phyloP scores from a whole-genome alignment of 2,888 invertebrate genomes.

The Onthophagus sagittarius region DNA sequence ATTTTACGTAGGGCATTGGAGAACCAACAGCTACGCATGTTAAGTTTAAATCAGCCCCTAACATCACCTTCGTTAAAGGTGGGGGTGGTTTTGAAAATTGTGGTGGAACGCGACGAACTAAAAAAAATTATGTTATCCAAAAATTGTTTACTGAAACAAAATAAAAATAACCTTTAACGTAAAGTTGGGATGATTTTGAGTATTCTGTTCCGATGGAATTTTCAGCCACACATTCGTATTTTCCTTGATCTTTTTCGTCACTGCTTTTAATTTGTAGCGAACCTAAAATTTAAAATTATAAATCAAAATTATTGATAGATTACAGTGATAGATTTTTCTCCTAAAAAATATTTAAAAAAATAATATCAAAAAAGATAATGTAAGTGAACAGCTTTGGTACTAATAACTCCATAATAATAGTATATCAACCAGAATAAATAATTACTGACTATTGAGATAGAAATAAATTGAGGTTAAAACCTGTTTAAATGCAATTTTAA shows the following conservation, averaged over 20 bases:
- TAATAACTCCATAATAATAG: too few species aligned
- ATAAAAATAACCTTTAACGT: conserved; percentile 79
- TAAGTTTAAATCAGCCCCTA: conserved; percentile 86
- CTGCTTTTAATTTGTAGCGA: conserved; percentile 86
- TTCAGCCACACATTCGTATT: conserved; percentile 95
- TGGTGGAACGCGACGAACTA: conserved; percentile 91
- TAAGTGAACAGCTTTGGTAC: too few species aligned
- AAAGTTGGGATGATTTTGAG: conserved; percentile 83
- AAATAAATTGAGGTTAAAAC: too few species aligned
- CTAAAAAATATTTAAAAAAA: too few species aligned
- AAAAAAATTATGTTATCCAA: not conserved
- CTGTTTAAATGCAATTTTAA: too few species aligned
- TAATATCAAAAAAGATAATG: too few species aligned
- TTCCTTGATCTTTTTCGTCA: conserved; percentile 88
- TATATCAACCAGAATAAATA: too few species aligned
- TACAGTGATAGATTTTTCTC: too few species aligned
- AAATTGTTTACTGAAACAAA: not conserved
- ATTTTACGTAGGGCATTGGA: conserved; percentile 96
- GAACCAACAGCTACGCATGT: conserved; percentile 97
- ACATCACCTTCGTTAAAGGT: conserved; percentile 80
- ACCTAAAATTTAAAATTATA: conserved; percentile 55
- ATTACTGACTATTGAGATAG: too few species aligned
- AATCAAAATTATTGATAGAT: conserved; percentile 10
- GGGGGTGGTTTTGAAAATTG: conserved; percentile 93
- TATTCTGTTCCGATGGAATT: conserved; percentile 91